Evolutionary conservation across 2,113 vertebrate genomes (phyloP), one percentile per base, ranked within the genome.

Genomic region (Ornithorhynchus anatinus): DNA sequence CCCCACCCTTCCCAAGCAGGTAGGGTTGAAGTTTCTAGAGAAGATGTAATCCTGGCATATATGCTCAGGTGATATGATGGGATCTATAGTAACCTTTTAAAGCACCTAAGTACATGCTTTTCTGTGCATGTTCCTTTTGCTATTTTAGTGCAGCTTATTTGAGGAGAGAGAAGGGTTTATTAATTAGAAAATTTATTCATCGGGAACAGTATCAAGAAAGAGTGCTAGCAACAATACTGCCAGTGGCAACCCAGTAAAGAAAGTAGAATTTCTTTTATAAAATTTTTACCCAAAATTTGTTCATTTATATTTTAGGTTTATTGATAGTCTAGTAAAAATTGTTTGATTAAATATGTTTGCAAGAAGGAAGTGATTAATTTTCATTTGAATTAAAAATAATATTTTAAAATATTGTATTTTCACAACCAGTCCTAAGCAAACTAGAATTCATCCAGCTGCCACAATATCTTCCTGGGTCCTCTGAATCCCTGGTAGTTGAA

Each of bases 241-340:
- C 11, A 45, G 12, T 29, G 51, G n/a, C n/a, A n/a, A 12, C 8
- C 29, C 36, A 80, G 6, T 42, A 32, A 56, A 70, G 33, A 37
- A 75, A 27, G 23, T 36, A 16, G 4, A 63, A 36, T 57, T 58
- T 43, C 19, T 31, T 25, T 68, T 43, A 35, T 72, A 20, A 14
- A 64, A 53, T 22, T 27, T 36, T 59, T 52, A 22, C 40, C 37
- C 52, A 22, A 43, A 19, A 64, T 71, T 78, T 79, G n/a, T n/a
- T n/a, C n/a, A n/a, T n/a, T n/a, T n/a, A n/a, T n/a, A n/a, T n/a
- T n/a, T n/a, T n/a, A n/a, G n/a, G n/a, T n/a, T n/a, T n/a, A n/a
- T n/a, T n/a, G n/a, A n/a, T 27, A 82, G 40, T 22, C 72, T 22
- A 35, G 25, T 32, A 19, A 9, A 59, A 72, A 23, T 44, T 5